A percentile compares a stretch with the other conserved stretches of the same genome.
Conservation (phyloP, 2,888 invertebrate species). For the Dysmachus trigonus region DNA sequence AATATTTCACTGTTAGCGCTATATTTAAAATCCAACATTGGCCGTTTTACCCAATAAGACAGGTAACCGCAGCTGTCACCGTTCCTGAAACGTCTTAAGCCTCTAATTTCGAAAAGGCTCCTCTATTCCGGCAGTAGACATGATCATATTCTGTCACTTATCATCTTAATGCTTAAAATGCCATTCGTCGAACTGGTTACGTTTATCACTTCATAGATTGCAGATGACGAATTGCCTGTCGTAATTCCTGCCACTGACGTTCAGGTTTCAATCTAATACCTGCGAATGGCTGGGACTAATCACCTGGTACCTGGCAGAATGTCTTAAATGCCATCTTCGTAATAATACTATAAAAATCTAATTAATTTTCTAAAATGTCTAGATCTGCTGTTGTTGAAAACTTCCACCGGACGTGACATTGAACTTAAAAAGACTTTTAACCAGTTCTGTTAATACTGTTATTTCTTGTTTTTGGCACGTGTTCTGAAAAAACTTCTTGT, state of each 20-base stretch:
- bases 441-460: neutral
- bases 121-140: neutral
- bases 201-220: neutral
- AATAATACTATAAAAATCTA: neutral
- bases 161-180: neutral
- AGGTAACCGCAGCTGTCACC: neutral
- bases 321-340: neutral
- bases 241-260: neutral
- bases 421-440: neutral
- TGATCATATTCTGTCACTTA: neutral
- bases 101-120: neutral
- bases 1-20: constrained; percentile 5
- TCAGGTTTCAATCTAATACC: neutral
- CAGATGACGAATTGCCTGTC: neutral
- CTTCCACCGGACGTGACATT: neutral
- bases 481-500: neutral
- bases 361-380: neutral
- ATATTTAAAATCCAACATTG: neutral
- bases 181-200: neutral
- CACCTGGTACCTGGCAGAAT: neutral
- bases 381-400: neutral
- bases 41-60: neutral
- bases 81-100: neutral
- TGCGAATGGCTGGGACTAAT: neutral
- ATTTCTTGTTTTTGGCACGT: neutral